Percentiles rank a stretch among this genome's conserved stretches.
Conservation (phyloP, 2,113 vertebrate genomes). For the Plectropomus leopardus region DNA sequence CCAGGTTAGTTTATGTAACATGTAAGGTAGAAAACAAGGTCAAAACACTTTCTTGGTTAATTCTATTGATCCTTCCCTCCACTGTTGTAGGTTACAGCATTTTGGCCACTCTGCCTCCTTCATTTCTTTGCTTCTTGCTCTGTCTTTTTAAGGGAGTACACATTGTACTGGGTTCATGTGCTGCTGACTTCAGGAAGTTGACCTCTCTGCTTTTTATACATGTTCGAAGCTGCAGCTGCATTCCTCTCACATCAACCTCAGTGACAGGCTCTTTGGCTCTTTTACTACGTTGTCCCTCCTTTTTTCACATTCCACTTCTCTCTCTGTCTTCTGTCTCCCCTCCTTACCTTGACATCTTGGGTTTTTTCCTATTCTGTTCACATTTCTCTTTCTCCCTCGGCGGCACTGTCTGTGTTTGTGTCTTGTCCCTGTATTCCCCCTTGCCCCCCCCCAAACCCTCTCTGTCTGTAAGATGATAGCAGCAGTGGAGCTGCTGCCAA, state of each 20-base stretch:
- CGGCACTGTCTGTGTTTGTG: conserved; percentile 43
- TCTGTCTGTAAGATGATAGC: conserved; percentile 76
- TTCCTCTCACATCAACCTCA: conserved; percentile 62
- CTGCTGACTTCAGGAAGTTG: conserved; percentile 45
- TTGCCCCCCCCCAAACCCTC: background rate
- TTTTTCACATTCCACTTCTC: conserved; percentile 33
- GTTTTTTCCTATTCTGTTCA: conserved; percentile 2
- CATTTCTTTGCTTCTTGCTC: background rate
- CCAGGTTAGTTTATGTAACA: conserved; percentile 18
- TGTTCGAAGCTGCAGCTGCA: conserved; percentile 74
- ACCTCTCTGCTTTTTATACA: conserved; percentile 61
- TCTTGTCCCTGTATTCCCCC: conserved; percentile 50
- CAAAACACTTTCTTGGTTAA: background rate
- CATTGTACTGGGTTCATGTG: conserved; percentile 26
- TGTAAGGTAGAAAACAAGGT: background rate
- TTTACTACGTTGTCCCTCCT: conserved; percentile 20
- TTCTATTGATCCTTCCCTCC: background rate
- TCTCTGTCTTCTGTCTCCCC: background rate
- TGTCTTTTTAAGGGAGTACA: background rate
- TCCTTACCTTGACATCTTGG: background rate
- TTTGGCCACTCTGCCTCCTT: background rate
- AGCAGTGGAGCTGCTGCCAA: conserved; percentile 61
- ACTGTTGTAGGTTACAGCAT: background rate
- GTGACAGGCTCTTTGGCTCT: conserved; percentile 20
- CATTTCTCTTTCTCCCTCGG: conserved; percentile 12